Percentiles rank a stretch among this genome's conserved stretches.
phyloP scores from a whole-genome alignment of 1,140 invertebrate species.

The Cyphomyrmex costatus region DNA sequence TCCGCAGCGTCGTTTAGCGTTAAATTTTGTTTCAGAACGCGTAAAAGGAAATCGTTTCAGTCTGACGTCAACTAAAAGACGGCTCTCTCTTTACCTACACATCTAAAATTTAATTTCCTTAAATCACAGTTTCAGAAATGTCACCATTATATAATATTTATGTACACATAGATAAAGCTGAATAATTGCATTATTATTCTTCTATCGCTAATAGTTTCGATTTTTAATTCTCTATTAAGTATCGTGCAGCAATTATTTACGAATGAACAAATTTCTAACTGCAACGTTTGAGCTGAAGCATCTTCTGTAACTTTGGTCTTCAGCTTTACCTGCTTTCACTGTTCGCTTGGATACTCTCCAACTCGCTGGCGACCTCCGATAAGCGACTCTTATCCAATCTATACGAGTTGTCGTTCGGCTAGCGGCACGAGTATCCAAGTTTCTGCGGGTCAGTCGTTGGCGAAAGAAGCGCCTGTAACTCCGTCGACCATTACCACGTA shows the following conservation, averaged over 20 bases:
- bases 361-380: background rate
- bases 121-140: background rate
- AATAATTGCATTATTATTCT: background rate
- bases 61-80: background rate
- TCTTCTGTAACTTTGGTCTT: background rate
- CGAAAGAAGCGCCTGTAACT: constrained; percentile 63
- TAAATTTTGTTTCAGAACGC: constrained; percentile 24
- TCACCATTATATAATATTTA: background rate
- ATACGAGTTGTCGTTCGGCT: background rate
- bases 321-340: background rate
- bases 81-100: background rate
- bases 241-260: background rate
- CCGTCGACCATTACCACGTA: constrained; percentile 78
- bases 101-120: background rate
- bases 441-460: constrained; percentile 29
- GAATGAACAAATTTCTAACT: background rate
- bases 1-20: constrained; percentile 29
- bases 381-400: constrained; percentile 31
- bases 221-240: background rate
- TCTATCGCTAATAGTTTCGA: background rate
- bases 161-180: background rate
- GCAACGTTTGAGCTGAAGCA: constrained; percentile 3
- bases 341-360: constrained; percentile 6
- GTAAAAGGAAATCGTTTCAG: constrained; percentile 21
- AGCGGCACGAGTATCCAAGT: background rate